Evolutionary conservation across 1,140 invertebrate genomes (phyloP), one percentile per base, ranked within the genome.

Genomic region (Coptotermes formosanus): DNA sequence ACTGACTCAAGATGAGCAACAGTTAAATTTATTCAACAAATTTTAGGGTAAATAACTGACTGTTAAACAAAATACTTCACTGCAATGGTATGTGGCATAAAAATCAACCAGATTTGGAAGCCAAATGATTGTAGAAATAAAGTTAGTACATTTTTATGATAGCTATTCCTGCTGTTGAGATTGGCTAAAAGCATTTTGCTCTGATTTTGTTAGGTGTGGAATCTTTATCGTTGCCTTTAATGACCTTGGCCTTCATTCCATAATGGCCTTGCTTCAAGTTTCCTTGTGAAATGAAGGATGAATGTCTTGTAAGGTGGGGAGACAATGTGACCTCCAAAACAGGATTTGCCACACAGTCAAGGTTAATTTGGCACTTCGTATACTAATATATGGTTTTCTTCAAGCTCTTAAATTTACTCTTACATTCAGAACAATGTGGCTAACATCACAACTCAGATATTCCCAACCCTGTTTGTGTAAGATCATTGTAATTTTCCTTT

Each of bases 201-300:
- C 59, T 64, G 59, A 16, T 64, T 64, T 64, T 9, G 21, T 64
- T 64, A 21, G 64, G 64, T 75, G 64, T 75, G 64, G 7, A 9
- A 2, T 6, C 64, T 30, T 75, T 75, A 75, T 75, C n/a, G n/a
- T 30, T 30, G 64, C 25, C n/a, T 75, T n/a, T 75, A 75, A 75
- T 75, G n/a, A 75, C 64, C 64, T 75, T 75, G 64, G 64, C 64
- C 64, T 75, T 75, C 8, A 75, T 75, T 30, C 30, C 3, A 75
- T 64, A 64, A 21, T 12, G 64, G n/a, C 64, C 64, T 75, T 75
- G 64, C 64, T 30, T 75, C 9, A 30, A n/a, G 64, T 75, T 75
- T 75, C 30, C 25, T 75, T 75, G 64, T 75, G 64, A 75, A 75
- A 75, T 75, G 64, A 75, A 75, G 64, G 64, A 75, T 75, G 64